These are phyloP conservation scores for Pogonocichla stellata DNA, from an alignment of 2,113 vertebrate genomes.

Conservation along the genomic window DNA sequence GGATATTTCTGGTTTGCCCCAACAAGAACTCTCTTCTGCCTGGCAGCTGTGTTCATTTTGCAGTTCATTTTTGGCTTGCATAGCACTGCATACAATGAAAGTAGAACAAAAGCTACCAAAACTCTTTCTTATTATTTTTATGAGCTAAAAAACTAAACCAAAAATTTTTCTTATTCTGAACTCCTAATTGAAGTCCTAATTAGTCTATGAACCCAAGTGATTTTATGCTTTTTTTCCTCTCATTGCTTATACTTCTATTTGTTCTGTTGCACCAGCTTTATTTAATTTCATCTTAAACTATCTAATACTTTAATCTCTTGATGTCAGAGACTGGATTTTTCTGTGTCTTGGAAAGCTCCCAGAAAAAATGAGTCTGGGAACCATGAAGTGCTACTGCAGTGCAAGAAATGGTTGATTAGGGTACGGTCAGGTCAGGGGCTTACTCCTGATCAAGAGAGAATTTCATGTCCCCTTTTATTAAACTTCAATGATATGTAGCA, in stretches of 20 bases:
- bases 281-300: conserved; percentile 2
- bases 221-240: neutral
- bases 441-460: neutral
- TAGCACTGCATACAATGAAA: neutral
- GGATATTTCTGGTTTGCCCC: neutral
- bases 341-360: neutral
- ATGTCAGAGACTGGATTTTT: conserved; percentile 23
- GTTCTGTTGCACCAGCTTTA: neutral
- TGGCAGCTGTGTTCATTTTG: neutral
- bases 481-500: conserved; percentile 30
- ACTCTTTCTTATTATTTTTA: neutral
- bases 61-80: neutral
- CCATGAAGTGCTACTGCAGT: neutral
- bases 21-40: neutral
- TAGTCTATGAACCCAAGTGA: neutral
- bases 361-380: neutral
- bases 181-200: neutral
- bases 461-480: conserved; percentile 17
- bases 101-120: neutral
- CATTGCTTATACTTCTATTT: neutral
- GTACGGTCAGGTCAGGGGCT: neutral
- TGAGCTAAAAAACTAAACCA: neutral
- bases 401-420: conserved; percentile 13
- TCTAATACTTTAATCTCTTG: conserved; percentile 24
- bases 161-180: neutral